Conservation (phyloP, 2,113 vertebrate species). For the Marmota monax region DNA sequence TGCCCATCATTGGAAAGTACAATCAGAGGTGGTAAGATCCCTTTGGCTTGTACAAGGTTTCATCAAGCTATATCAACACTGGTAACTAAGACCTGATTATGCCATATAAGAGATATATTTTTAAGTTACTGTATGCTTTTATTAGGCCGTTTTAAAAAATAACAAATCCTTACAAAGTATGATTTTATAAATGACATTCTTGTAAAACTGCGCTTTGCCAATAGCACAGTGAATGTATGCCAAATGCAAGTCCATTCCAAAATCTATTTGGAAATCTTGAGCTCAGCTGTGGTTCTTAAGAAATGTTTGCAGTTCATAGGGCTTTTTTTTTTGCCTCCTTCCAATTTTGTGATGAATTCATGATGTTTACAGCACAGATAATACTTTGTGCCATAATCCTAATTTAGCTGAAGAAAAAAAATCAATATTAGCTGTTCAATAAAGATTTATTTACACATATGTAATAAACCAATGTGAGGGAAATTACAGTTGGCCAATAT, state of each 20-base stretch:
- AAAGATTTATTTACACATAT: conserved; percentile 90
- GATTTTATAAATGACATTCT: conserved; percentile 83
- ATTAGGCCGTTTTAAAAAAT: conserved; percentile 84
- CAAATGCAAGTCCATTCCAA: conserved; percentile 84
- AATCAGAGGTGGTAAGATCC: conserved; percentile 87
- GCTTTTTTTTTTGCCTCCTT: conserved; percentile 82
- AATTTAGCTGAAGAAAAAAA: conserved; percentile 86
- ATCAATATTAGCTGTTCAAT: conserved; percentile 85
- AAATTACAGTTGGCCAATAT: conserved; percentile 83
- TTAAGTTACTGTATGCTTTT: conserved; percentile 89
- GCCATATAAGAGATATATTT: conserved; percentile 80
- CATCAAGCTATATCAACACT: conserved; percentile 88
- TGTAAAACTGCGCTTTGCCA: conserved; percentile 83
- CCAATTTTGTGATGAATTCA: conserved; percentile 87
- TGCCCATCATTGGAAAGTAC: conserved; percentile 86
- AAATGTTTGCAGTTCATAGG: conserved; percentile 83
- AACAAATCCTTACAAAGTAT: conserved; percentile 80
- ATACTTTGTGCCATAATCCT: conserved; percentile 89
- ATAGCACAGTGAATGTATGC: conserved; percentile 83
- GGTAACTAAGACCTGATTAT: conserved; percentile 88
- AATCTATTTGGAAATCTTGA: conserved; percentile 81
- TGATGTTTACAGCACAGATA: conserved; percentile 92
- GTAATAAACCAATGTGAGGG: conserved; percentile 88
- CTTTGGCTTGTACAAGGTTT: conserved; percentile 88
- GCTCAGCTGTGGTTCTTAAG: conserved; percentile 84